Evolutionary conservation across 2,888 invertebrate genomes (phyloP), one percentile per base, ranked within the genome.

Genomic region (Macrosoma leucophasiata): DNA sequence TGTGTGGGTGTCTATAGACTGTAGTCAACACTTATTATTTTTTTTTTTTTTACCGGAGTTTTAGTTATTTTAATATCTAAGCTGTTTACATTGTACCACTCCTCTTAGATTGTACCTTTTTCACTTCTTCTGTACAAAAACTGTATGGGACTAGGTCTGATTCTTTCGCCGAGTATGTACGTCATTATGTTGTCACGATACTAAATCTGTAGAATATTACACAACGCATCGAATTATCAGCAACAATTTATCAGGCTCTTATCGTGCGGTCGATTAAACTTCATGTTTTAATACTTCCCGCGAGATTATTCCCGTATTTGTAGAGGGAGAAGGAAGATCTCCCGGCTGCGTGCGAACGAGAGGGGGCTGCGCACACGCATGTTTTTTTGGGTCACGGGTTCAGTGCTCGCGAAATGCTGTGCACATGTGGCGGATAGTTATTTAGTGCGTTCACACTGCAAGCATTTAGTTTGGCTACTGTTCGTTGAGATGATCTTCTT

Each of bases 351-450:
- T 17, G 29, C 2, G 41, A 40, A 31, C 18, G 38, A 28, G 50
- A 45, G 5, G 20, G 28, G 2, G 4, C 41, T 43, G 57, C 48
- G 49, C 42, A 32, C 47, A 45, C 52, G 33, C 44, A 45, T 58
- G 59, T 62, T 62, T 55, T 62, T 62, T 60, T 57, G 52, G 62
- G 58, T 61, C 62, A 62, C 39, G 50, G 50, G 62, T 62, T 61
- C 58, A 60, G 53, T 54, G 62, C 45, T 57, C 62, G 59, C 58
- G 50, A 54, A 57, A 55, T 42, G 50, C 41, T n/a, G n/a, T n/a
- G 29, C 36, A 20, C 35, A 39, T 23, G 30, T 25, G 19, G 19
- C 17, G 9, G 17, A 23, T 36, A n/a, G n/a, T n/a, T n/a, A n/a
- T n/a, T n/a, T n/a, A n/a, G n/a, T n/a, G n/a, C n/a, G n/a, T n/a